Percentiles rank a stretch among this genome's conserved stretches.
Evolutionary conservation across 2,113 vertebrate species (phyloP).

Genomic region (Neotragus pygmaeus): DNA sequence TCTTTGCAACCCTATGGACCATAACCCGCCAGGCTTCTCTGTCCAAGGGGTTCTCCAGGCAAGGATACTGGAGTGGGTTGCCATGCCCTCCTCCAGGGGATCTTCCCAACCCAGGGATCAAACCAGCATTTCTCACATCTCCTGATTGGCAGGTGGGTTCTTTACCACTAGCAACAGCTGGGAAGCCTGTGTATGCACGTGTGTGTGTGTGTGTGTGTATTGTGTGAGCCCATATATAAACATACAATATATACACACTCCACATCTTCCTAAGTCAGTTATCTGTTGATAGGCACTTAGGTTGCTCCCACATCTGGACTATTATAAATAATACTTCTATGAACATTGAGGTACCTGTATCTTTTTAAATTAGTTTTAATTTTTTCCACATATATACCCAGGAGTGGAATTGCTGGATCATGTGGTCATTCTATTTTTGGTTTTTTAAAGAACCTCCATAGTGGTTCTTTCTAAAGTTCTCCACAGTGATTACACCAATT

Average conservation of each 20-base stretch:
- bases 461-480: neutral
- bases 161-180: neutral
- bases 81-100: neutral
- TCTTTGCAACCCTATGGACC: neutral
- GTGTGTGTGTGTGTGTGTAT: neutral
- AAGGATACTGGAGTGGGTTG: neutral
- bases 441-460: neutral
- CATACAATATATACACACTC: neutral
- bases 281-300: neutral
- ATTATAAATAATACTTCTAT: neutral
- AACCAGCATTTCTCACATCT: neutral
- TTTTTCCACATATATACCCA: neutral
- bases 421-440: neutral
- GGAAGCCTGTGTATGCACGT: neutral
- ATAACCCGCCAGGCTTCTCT: fast-evolving
- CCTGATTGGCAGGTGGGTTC: neutral
- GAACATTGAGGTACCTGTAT: neutral
- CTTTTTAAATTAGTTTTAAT: neutral
- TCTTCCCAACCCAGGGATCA: neutral
- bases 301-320: neutral
- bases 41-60: neutral
- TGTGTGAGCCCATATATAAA: neutral
- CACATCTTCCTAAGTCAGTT: neutral
- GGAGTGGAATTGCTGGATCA: neutral
- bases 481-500: neutral